Evolutionary conservation across 1,140 invertebrate species (phyloP).

Genomic region (Formica exsecta): DNA sequence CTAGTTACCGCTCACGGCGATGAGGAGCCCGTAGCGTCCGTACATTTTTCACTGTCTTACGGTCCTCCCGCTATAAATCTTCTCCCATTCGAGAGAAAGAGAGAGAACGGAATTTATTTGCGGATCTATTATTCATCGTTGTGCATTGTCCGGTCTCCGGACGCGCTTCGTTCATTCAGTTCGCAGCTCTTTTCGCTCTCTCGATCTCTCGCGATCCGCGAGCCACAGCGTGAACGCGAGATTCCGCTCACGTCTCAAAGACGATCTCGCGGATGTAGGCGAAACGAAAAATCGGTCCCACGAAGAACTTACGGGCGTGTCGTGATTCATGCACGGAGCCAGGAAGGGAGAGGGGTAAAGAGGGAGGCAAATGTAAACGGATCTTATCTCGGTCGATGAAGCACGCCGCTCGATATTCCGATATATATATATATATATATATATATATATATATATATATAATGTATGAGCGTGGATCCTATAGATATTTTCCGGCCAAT

Average conservation of each 20-base stretch:
- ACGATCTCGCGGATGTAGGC: slow-evolving; percentile 45
- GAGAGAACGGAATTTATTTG: slow-evolving; percentile 64
- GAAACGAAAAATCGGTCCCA: slow-evolving; percentile 73
- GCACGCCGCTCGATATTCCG: slow-evolving; percentile 74
- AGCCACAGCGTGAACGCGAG: slow-evolving; percentile 1
- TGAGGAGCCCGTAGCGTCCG: slow-evolving; percentile 52
- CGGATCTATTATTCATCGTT: slow-evolving; percentile 71
- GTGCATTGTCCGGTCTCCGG: slow-evolving; percentile 64
- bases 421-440: slow-evolving; percentile 22
- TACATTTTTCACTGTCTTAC: slow-evolving; percentile 65
- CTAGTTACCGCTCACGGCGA: slow-evolving; percentile 57
- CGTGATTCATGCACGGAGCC: slow-evolving; percentile 69
- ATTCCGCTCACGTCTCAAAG: slow-evolving; percentile 55
- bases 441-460: not conserved
- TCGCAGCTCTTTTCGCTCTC: slow-evolving; percentile 35
- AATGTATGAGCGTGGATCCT: not conserved
- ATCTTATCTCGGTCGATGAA: slow-evolving; percentile 77
- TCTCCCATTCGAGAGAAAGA: slow-evolving; percentile 33
- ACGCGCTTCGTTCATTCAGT: slow-evolving; percentile 34
- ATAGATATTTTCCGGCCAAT: slow-evolving; percentile 55
- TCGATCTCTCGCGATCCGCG: slow-evolving; percentile 29
- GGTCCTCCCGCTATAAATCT: slow-evolving; percentile 59
- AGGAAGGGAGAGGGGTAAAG: not conserved
- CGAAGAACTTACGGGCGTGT: slow-evolving; percentile 68
- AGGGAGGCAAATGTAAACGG: slow-evolving; percentile 72